Base-by-base conservation (phyloP, 2,888 invertebrate species). In the Periphyllus acericola region DNA sequence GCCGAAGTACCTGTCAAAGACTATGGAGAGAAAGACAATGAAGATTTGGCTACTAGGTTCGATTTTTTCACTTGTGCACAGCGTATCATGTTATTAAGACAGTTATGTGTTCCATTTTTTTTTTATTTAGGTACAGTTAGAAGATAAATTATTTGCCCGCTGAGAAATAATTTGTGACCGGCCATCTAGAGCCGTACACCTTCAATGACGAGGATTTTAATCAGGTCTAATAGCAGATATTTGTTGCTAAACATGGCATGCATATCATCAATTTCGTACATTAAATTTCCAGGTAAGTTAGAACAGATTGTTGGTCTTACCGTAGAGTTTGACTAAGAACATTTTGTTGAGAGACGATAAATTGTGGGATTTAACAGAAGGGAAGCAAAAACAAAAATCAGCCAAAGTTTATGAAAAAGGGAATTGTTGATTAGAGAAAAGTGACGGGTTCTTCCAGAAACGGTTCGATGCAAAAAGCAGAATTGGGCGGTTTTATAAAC, bases 1-100 rank as follows among this genome's bases (percentile, higher is more conserved):
- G 97, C 95, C 0, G 96, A 97, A 91, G 96, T 98, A 25, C 97
- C 97, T 55, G 95, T 98, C 0, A 98, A 98, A 92, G 98, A 98
- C 92, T 98, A 98, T 91, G 98, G 98, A 0, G 97, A 98, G 86
- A 96, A 96, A 91, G 98, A 98, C 89, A 98, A 98, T 91, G 94
- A 95, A 89, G 95, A 94, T 82, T 92, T 98, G 85, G 97, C 96
- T 0, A 93, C 94, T 90, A 94, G 95, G 90, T 98, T 94, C 91
- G 94, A 94, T 2, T 9, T 5, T 29, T 32, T 34, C 14, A 34
- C 55, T n/a, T n/a, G 25, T 75, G 17, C 52, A 46, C 14, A 36
- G 1, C 71, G 71, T 83, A 75, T 75, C 40, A 68, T 71, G 36
- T 52, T 72, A 74, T 6, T 29, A 21, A 19, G 71, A 21, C 25